Conservation (phyloP, 2,888 invertebrate genomes). For the Himalopsyche anomala region DNA sequence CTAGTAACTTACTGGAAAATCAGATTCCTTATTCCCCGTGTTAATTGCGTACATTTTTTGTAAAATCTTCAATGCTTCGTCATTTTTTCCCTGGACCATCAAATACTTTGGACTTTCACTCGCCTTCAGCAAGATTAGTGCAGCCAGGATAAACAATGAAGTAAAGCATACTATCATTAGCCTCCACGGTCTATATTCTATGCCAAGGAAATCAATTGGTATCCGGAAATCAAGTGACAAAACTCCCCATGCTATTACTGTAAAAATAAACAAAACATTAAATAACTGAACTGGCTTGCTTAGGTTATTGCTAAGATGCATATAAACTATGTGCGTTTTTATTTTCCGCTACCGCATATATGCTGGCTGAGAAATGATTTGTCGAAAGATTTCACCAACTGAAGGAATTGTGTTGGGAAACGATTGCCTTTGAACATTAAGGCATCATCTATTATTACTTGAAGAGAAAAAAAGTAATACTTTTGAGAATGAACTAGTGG, state of each 20-base stretch:
- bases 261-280: constrained; percentile 62
- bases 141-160: constrained; percentile 79
- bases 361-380: too few species aligned
- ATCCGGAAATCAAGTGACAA: constrained; percentile 78
- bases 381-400: too few species aligned
- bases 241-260: constrained; percentile 82
- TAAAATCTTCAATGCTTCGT: constrained; percentile 48
- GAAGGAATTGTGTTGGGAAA: too few species aligned
- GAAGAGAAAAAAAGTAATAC: too few species aligned
- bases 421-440: too few species aligned
- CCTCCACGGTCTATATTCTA: constrained; percentile 85
- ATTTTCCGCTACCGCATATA: too few species aligned
- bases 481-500: not conserved
- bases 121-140: constrained; percentile 76
- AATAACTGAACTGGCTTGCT: too few species aligned
- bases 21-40: constrained; percentile 34
- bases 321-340: too few species aligned
- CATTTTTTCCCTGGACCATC: constrained; percentile 76
- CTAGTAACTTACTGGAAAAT: constrained; percentile 19
- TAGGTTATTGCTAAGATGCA: too few species aligned
- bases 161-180: constrained; percentile 82
- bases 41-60: constrained; percentile 46
- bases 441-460: too few species aligned
- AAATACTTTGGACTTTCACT: constrained; percentile 89
- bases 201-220: constrained; percentile 72